Evolutionary conservation across 2,113 vertebrate species (phyloP).

Genomic region (Vanacampus margaritifer): DNA sequence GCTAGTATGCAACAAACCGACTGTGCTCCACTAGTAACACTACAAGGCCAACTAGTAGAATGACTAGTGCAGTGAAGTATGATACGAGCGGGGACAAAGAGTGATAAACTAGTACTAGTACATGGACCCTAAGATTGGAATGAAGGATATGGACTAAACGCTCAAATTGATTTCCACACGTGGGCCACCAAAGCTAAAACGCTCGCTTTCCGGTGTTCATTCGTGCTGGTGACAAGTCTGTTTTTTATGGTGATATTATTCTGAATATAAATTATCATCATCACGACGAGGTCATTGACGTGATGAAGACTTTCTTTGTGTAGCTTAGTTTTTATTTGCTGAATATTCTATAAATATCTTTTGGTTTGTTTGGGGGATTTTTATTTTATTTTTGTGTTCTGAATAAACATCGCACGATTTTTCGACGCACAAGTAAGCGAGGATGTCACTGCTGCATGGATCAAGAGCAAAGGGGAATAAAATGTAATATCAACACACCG

Average conservation of each 20-base stretch:
- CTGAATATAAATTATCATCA: conserved; percentile 24
- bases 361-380: conserved; percentile 54
- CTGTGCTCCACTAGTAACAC: not conserved
- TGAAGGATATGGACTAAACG: not conserved
- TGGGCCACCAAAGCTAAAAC: conserved; percentile 12
- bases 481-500: conserved; percentile 78
- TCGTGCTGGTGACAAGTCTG: conserved; percentile 72
- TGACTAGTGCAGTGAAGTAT: too few species aligned
- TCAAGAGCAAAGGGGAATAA: conserved; percentile 68
- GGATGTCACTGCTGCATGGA: conserved; percentile 83
- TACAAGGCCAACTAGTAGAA: too few species aligned
- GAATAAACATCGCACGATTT: conserved; percentile 77
- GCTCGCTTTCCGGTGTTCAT: conserved; percentile 83
- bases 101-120: not conserved
- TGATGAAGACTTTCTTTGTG: conserved; percentile 63
- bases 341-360: conserved; percentile 78
- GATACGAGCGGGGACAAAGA: too few species aligned
- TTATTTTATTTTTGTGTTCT: conserved; percentile 73
- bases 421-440: conserved; percentile 62
- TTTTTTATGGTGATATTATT: conserved; percentile 64
- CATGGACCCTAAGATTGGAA: not conserved
- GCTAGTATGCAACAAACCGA: not conserved
- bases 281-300: conserved; percentile 38
- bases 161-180: not conserved
- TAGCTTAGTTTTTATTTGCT: conserved; percentile 78